Base-by-base conservation (phyloP, 1,140 invertebrate genomes). In the Ditylenchus dipsaci region DNA sequence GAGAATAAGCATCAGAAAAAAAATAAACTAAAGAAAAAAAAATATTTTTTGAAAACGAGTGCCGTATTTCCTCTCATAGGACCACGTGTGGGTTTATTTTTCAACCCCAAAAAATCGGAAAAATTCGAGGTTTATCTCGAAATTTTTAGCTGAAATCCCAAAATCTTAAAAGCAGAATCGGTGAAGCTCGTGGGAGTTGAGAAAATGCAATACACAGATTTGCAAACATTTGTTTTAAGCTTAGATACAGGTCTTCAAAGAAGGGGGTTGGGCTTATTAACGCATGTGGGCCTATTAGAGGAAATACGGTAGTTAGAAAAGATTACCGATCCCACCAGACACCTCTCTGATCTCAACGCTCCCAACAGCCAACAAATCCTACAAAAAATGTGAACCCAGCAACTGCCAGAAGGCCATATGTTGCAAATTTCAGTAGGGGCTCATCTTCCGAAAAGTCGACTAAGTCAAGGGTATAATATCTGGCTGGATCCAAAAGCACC, bases 391-490 rank as follows among this genome's bases (percentile, higher is more conserved):
- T 66, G 23, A 59, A 26, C 23, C 53, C 23, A 23, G 71, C 73
- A 17, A 69, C 58, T 33, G 33, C 69, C 26, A 74, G 33, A 13
- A 65, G 17, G n/a, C 47, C 66, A 58, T 77, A 78, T 38, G 69
- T 61, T 7, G 68, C 68, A 62, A 77, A 79, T 60, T 49, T 47
- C 11, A 77, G 47, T 13, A 76, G 38, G 8, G 76, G 76, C 29
- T 74, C 63, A 65, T 78, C 69, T 71, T 79, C 76, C 15, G 76
- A 77, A 63, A 77, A 77, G 30, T 77, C 68, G n/a, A 77, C 74
- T 19, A 77, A 62, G 38, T 76, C 69, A 5, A 77, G 68, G 1
- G 74, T 26, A 57, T 78, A 77, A 59, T 33, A 58, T 47, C 53
- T 53, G 19, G 65, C 61, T 23, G 76, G 76, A 68, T 77, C 76